Evolutionary conservation across 2,113 vertebrate species (phyloP), one percentile per base, ranked within the genome.

Genomic region (Kryptolebias marmoratus): DNA sequence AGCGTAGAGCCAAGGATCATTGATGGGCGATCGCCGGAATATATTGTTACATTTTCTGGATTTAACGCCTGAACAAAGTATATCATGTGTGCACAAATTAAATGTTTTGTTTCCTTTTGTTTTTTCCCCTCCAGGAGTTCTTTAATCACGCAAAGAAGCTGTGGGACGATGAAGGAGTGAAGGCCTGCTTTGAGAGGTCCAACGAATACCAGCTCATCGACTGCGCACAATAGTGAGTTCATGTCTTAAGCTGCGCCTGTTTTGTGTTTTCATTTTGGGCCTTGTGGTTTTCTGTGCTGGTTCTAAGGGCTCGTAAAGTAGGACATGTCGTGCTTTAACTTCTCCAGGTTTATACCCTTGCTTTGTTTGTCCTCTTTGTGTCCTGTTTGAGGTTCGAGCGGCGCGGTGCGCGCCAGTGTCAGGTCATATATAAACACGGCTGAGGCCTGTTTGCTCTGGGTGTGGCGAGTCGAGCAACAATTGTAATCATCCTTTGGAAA

Each of bases 131-230:
- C 86, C 90, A 99, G 98, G 98, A 99, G 88, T 99, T 99, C 95
- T 99, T 99, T 65, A 97, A 99, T 85, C 97, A 99, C 0, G 97
- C 96, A 77, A 98, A 99, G 95, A 98, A 97, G 85, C 96, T 99
- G 67, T 99, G 98, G 98, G 96, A 98, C 44, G 98, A 99, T 9
- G 97, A 99, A 89, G 98, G 98, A 2, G 96, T 99, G 78, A 98
- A 98, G 91, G 98, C 97, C 0, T 99, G 98, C 91, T 99, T 96
- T 1, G 97, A 98, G 92, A 96, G 98, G 77, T 98, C 97, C 65
- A 99, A 99, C 1, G 98, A 99, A 49, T 99, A 99, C 92, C 97
- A 99, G 68, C 95, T 99, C 87, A 99, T 99, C 65, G 97, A 99
- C 94, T 99, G 97, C 71, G 98, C 98, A 71, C 97, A 98, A 93